Evolutionary conservation across 35 echinoderm and acorn worm species (phyloP).

Genomic region (Amphiura filiformis): DNA sequence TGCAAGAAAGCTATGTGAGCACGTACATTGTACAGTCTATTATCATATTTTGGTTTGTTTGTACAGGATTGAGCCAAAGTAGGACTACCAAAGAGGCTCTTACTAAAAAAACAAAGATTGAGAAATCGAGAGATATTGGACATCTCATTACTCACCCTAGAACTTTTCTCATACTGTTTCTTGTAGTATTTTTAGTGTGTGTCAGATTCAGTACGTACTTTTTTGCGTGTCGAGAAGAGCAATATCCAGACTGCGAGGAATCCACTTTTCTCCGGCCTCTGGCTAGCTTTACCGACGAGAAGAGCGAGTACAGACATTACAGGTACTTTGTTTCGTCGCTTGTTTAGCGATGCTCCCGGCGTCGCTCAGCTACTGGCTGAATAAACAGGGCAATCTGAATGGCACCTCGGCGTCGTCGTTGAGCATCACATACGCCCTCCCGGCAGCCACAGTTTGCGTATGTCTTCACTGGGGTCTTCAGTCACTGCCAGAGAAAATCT

Average conservation of each 20-base stretch:
- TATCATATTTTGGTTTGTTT: not conserved
- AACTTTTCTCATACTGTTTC: not conserved
- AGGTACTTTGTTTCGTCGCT: constrained; percentile 78
- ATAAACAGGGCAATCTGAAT: constrained; percentile 58
- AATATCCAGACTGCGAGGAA: constrained; percentile 62
- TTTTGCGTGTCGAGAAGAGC: constrained; percentile 78
- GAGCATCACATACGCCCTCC: constrained; percentile 49
- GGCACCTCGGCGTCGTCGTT: constrained; percentile 25
- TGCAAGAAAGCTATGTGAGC: constrained; percentile 61
- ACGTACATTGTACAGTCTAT: constrained; percentile 42
- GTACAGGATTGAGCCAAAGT: not conserved
- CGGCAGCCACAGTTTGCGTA: constrained; percentile 59
- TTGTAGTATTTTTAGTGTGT: constrained; percentile 40
- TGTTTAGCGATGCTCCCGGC: constrained; percentile 46
- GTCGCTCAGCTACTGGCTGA: constrained; percentile 51
- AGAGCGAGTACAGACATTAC: constrained; percentile 35
- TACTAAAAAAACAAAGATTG: constrained; percentile 2
- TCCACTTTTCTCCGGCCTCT: constrained; percentile 57
- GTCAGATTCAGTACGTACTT: constrained; percentile 47
- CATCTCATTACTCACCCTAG: constrained; percentile 36
- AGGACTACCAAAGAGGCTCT: constrained; percentile 4
- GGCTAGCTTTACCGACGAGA: constrained; percentile 41
- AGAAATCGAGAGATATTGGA: constrained; percentile 48
- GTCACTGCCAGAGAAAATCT: constrained; percentile 57
- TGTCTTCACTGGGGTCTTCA: constrained; percentile 86